Base-by-base conservation (phyloP, 2,888 invertebrate species). In the Caenorhabditis sp. region DNA sequence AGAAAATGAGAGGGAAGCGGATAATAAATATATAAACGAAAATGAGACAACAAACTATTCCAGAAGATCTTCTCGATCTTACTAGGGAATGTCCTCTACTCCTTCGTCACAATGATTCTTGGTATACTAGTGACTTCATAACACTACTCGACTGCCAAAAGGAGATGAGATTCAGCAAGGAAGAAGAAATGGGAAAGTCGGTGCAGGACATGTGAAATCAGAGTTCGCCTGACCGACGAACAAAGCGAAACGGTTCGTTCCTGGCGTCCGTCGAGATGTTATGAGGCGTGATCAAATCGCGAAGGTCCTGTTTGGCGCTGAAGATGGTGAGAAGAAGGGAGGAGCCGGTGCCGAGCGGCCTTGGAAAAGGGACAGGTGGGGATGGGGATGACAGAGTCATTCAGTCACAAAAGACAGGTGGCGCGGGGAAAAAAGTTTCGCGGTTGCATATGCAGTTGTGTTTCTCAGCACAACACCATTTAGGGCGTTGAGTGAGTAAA, bases 281-380 rank as follows among this genome's bases (percentile, higher is more conserved):
- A 74, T 74, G 72, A 58, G 56, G 65, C 72, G 65, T 65, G 47
- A 58, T 65, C 58, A 40, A 65, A 74, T 74, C 56, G 71, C 37
- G 37, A 47, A 58, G 56, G 65, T 65, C 72, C 72, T 74, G 62
- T 74, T 74, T 58, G 47, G 55, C 53, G 26, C 24, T 13, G 55
- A 56, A 32, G 55, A 53, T 22, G 22, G 53, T 18, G 18, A 22
- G 44, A 44, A 40, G 22, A 56, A 55, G 24, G n/a, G 50, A 8
- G 44, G 62, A 60, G 72, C 53, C 37, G 26, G 9, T 32, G 32
- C 5, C 32, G 28, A 13, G 40, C 35, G 62, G 53, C 53, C 62
- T 60, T 62, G 71, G 60, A 47, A 47, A 56, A 64, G 61, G 58
- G 55, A 55, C 56, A 35, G 50, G 37, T 64, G 55, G 20, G 22